phyloP scores from a whole-genome alignment of 2,113 vertebrate genomes.

The Nesogale talazaci region DNA sequence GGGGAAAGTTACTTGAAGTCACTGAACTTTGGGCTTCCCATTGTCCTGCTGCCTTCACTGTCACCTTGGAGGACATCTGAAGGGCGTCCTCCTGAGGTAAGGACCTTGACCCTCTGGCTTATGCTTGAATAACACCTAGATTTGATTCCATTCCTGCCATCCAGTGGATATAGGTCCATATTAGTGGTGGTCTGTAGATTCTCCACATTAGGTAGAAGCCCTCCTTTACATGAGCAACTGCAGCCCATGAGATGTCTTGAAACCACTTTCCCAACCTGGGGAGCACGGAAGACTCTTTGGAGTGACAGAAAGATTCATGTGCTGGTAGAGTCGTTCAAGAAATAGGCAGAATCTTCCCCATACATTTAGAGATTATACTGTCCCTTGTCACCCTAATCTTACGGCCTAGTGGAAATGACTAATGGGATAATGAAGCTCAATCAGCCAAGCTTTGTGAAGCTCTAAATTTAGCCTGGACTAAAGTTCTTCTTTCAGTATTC shows the following conservation, averaged over 20 bases:
- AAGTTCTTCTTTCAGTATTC: no score
- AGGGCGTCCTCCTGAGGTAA: neutral
- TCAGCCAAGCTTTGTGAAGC: no score
- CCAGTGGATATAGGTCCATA: no score
- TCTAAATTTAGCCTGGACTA: no score
- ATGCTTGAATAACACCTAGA: neutral
- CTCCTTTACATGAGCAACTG: neutral
- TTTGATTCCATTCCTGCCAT: neutral
- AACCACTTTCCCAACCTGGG: neutral
- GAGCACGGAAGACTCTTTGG: neutral
- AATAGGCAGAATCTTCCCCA: neutral
- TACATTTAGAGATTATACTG: neutral
- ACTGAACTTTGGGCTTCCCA: no score
- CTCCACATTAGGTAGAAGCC: neutral
- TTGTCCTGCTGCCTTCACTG: neutral
- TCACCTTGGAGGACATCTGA: neutral
- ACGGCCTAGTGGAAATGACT: no score
- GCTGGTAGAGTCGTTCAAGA: neutral
- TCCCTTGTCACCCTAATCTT: no score
- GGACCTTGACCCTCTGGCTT: neutral
- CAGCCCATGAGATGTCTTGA: neutral
- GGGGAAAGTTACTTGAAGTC: neutral
- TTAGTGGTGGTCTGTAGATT: no score
- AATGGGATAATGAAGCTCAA: no score
- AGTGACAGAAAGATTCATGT: neutral